These are phyloP conservation scores for Tanypteryx hageni DNA, from an alignment of 2,888 invertebrate genomes.

Conservation along the genomic window DNA sequence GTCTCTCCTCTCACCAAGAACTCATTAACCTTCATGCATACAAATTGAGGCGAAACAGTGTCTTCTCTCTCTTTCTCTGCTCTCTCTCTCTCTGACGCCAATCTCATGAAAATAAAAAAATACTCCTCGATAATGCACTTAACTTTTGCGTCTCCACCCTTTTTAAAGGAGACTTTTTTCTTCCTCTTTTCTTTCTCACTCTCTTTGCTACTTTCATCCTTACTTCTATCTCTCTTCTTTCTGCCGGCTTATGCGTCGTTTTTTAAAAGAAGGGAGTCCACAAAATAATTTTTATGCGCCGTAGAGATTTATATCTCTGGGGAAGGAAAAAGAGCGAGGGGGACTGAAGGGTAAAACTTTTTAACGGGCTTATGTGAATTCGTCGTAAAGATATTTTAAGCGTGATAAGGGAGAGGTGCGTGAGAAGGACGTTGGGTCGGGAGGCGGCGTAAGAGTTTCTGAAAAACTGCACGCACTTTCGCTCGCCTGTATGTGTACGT, in stretches of 20 bases:
- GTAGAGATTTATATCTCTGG: neutral
- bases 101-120: constrained; percentile 23
- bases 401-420: neutral
- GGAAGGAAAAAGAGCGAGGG: neutral
- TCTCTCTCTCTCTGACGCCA: neutral
- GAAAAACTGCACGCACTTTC: neutral
- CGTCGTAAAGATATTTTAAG: neutral
- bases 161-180: constrained; percentile 44
- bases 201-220: too few species aligned
- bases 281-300: constrained; percentile 3
- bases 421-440: neutral
- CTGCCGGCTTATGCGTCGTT: neutral
- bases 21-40: constrained; percentile 62
- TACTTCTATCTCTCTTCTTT: neutral
- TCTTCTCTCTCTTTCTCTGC: neutral
- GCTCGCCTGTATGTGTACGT: too few species aligned
- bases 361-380: neutral
- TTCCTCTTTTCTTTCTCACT: neutral
- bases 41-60: constrained; percentile 41
- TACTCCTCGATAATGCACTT: constrained; percentile 39
- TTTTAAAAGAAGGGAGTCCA: neutral
- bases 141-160: constrained; percentile 35
- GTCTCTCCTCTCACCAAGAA: constrained; percentile 46
- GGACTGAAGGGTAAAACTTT: neutral
- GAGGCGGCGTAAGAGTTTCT: neutral